These are phyloP conservation scores for Dermolepida albohirtum DNA, from an alignment of 2,888 invertebrate genomes.

Conservation along the genomic window DNA sequence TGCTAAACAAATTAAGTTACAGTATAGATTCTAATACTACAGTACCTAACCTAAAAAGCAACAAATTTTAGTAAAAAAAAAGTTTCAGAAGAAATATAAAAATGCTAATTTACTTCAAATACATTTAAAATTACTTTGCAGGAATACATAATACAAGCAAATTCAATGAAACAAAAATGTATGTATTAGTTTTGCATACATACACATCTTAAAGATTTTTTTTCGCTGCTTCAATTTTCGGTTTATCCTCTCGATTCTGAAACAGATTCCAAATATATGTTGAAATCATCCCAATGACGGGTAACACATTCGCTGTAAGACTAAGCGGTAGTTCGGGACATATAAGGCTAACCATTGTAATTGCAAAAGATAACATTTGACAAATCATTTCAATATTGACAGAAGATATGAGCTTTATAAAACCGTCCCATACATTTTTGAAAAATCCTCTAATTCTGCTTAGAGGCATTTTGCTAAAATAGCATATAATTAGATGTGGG, in stretches of 20 bases:
- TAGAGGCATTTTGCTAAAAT: not conserved
- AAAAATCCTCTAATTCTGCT: slow-evolving; percentile 13
- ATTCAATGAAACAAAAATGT: no score
- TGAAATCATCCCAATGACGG: slow-evolving; percentile 8
- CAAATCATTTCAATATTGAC: slow-evolving; percentile 14
- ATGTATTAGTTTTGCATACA: no score
- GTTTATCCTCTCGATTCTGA: slow-evolving; percentile 4
- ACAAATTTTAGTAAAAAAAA: no score
- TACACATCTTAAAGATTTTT: not conserved
- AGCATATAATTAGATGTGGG: no score
- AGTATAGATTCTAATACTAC: no score
- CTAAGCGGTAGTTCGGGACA: slow-evolving; percentile 21
- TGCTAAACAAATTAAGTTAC: no score
- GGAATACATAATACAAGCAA: no score
- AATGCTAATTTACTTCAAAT: no score
- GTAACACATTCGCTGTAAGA: not conserved
- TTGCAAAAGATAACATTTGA: slow-evolving; percentile 4
- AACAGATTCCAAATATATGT: slow-evolving; percentile 23
- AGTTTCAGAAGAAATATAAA: no score
- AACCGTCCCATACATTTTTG: slow-evolving; percentile 12
- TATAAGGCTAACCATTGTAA: slow-evolving; percentile 10
- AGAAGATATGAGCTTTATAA: slow-evolving; percentile 3
- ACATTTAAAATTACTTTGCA: no score
- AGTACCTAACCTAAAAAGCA: no score
- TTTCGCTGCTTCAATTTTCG: slow-evolving; percentile 3